A percentile compares a stretch with the other conserved stretches of the same genome.
Conservation (phyloP, 2,113 vertebrate genomes). For the Sander vitreus region DNA sequence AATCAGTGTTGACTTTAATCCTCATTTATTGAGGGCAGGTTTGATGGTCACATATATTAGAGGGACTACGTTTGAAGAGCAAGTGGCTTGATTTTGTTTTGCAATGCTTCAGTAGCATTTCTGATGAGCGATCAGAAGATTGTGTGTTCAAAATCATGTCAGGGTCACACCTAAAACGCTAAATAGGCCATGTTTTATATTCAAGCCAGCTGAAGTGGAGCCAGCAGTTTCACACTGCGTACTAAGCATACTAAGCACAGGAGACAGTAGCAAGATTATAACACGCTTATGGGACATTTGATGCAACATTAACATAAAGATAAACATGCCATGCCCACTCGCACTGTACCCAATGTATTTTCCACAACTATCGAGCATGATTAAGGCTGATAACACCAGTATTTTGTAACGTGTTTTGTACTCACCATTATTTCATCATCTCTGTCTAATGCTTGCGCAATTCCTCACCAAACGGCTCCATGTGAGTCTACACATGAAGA, state of each 20-base stretch:
- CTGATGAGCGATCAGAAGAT: not conserved
- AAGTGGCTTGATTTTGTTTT: not conserved
- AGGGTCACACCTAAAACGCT: not conserved
- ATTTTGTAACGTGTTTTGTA: not conserved
- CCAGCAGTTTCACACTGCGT: not conserved
- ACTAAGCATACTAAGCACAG: not conserved
- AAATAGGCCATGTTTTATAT: not conserved
- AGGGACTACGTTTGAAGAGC: not conserved
- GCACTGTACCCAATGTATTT: not conserved
- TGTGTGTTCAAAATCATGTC: not conserved
- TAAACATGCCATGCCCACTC: not conserved
- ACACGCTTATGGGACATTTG: not conserved
- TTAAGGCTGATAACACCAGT: not conserved
- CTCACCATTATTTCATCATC: not conserved
- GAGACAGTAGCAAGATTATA: not conserved
- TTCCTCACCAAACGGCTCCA: not conserved
- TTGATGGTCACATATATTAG: not conserved
- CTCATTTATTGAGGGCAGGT: not conserved
- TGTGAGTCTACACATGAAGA: not conserved
- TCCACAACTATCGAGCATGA: not conserved
- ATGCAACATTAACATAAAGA: not conserved
- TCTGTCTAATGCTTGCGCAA: not conserved
- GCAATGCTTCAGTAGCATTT: not conserved
- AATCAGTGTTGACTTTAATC: not conserved
- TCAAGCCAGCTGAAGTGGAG: not conserved